Percentiles rank a stretch among this genome's conserved stretches.
Evolutionary conservation across 2,888 invertebrate species (phyloP).

Genomic region (Drosophila paucipuncta): DNA sequence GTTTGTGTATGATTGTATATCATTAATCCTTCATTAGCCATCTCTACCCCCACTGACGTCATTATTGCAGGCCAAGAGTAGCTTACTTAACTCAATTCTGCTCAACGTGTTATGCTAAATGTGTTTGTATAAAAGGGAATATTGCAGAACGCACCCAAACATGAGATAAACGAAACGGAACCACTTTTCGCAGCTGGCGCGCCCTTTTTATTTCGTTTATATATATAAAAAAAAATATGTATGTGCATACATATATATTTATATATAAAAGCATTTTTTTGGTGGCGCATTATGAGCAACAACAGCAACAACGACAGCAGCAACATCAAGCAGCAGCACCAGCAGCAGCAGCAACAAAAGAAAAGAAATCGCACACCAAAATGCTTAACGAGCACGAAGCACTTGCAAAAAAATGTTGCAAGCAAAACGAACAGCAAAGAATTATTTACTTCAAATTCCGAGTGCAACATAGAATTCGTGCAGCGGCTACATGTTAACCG

Average conservation of each 20-base stretch:
- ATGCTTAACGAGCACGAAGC: conserved; percentile 83
- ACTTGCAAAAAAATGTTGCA: conserved; percentile 74
- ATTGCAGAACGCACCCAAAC: conserved; percentile 53
- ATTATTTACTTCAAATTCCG: conserved; percentile 79
- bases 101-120: conserved; percentile 24
- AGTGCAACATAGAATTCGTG: conserved; percentile 84
- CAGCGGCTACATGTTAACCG: conserved; percentile 79
- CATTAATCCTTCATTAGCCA: conserved; percentile 46
- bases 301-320: conserved; percentile 39
- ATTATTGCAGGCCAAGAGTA: conserved; percentile 33
- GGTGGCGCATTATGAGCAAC: conserved; percentile 66
- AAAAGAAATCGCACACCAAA: conserved; percentile 71
- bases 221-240: neutral
- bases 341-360: conserved; percentile 48
- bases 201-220: conserved; percentile 53
- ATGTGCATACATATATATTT: neutral
- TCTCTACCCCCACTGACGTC: conserved; percentile 32
- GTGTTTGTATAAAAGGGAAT: conserved; percentile 12
- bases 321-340: conserved; percentile 20
- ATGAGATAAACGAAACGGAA: conserved; percentile 83
- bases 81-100: conserved; percentile 23
- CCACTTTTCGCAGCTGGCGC: conserved; percentile 71
- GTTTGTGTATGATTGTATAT: neutral
- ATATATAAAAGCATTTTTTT: conserved; percentile 21
- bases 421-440: conserved; percentile 62